Percentiles rank a stretch among this genome's conserved stretches.
Conservation (phyloP, 2,797 vertebrate species). For the Tenualosa ilisha region DNA sequence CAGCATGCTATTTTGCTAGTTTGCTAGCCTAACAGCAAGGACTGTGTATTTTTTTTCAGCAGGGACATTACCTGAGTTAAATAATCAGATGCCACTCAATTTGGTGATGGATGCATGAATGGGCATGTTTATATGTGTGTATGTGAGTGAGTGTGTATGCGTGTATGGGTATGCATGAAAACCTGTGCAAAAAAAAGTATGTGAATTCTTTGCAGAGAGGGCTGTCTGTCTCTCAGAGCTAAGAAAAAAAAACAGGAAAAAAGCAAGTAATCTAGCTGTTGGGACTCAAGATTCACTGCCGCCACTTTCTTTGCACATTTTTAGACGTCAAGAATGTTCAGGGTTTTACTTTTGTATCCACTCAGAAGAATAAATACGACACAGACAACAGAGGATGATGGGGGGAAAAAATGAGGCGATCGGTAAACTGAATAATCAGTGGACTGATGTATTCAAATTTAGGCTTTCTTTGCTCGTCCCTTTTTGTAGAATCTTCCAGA, state of each 20-base stretch:
- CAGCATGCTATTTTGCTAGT: not conserved
- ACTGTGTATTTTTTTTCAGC: not conserved
- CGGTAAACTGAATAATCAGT: not conserved
- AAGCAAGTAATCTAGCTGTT: slow-evolving; percentile 44
- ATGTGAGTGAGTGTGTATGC: not conserved
- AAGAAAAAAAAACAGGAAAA: slow-evolving; percentile 8
- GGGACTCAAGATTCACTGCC: slow-evolving; percentile 89
- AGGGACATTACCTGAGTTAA: slow-evolving; percentile 13
- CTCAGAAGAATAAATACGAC: slow-evolving; percentile 68
- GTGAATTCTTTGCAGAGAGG: slow-evolving; percentile 16
- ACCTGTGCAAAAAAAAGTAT: slow-evolving; percentile 17
- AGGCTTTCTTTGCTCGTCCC: not conserved
- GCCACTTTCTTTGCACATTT: slow-evolving; percentile 99
- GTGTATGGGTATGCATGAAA: not conserved
- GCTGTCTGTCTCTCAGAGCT: slow-evolving; percentile 4
- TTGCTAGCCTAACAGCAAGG: slow-evolving; percentile 41
- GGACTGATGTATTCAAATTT: not conserved
- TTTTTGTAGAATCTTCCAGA: not conserved
- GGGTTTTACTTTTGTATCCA: slow-evolving; percentile 93
- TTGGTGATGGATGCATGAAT: slow-evolving; percentile 15
- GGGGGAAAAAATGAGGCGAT: slow-evolving; percentile 46
- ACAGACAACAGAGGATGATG: slow-evolving; percentile 44
- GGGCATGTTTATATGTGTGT: not conserved
- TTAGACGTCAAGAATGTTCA: slow-evolving; percentile 99
- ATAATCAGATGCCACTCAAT: slow-evolving; percentile 16